These are phyloP conservation scores for Nomia melanderi DNA, from an alignment of 1,140 invertebrate species.

Conservation along the genomic window DNA sequence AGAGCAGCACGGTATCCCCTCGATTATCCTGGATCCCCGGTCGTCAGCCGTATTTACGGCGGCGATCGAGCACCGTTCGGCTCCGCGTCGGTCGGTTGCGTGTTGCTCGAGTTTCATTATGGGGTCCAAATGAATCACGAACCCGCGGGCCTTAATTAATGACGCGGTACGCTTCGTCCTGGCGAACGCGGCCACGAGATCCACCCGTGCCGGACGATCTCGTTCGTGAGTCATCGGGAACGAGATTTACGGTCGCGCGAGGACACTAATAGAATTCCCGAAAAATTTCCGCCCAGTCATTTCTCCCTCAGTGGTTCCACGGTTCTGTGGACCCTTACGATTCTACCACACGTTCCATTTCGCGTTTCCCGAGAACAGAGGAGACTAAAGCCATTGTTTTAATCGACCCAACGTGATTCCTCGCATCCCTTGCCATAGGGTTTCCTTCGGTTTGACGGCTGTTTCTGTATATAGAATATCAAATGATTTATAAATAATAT, in stretches of 20 bases:
- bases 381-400: too few species aligned
- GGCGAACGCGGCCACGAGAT: slow-evolving; percentile 35
- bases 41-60: slow-evolving; percentile 33
- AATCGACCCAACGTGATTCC: too few species aligned
- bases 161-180: slow-evolving; percentile 60
- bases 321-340: neutral
- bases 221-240: slow-evolving; percentile 52
- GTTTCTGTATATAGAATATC: too few species aligned
- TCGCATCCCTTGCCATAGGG: too few species aligned
- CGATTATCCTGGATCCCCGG: slow-evolving; percentile 3
- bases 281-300: slow-evolving; percentile 31
- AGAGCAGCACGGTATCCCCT: neutral
- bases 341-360: neutral
- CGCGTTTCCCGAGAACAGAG: neutral
- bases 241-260: slow-evolving; percentile 31
- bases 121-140: slow-evolving; percentile 65
- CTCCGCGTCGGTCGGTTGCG: slow-evolving; percentile 43
- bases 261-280: slow-evolving; percentile 40
- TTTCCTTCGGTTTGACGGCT: too few species aligned
- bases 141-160: slow-evolving; percentile 69
- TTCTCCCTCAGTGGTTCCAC: neutral
- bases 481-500: too few species aligned
- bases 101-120: slow-evolving; percentile 70
- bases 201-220: slow-evolving; percentile 39
- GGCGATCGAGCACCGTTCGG: neutral